Base-by-base conservation (phyloP, 2,113 vertebrate genomes). In the Oryzias woworae region DNA sequence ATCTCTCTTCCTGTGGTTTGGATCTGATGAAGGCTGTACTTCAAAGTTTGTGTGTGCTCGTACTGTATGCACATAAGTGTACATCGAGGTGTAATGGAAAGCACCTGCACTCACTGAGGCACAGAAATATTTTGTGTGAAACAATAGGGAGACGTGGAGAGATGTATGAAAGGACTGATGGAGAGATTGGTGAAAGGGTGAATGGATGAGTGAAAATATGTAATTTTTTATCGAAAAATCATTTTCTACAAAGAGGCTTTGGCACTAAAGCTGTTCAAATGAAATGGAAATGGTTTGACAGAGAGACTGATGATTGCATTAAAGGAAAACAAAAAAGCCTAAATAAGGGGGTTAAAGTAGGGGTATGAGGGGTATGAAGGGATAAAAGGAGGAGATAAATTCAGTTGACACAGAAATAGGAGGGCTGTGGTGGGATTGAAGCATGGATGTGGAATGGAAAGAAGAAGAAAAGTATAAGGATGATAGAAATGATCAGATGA, bases 1-100 rank as follows among this genome's bases (percentile, higher is more conserved):
- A 87, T 87, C 87, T 85, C 87, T 13, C 78, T 83, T 87, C 80
- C 83, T 84, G 85, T 49, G 67, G 87, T 78, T 83, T 81, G 62
- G 58, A 82, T 85, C 78, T 76, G 71, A 85, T 77, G 83, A 80
- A 81, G 71, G 57, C 55, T 45, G 26, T 13, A 73, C 84, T 86
- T 87, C 80, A 87, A 89, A 86, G 79, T 75, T 55, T 53, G 74
- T 70, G 46, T 48, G 47, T 24, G 52, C 52, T 47, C 16, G 20
- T 63, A 61, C 48, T 64, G 59, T 77, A 54, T 50, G 51, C 13
- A 51, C 7, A 17, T 10, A 51, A 26, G 12, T 56, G 46, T 67
- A 50, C 67, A 62, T 53, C 2, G 54, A 44, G 43, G 60, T 53
- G 55, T 90, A 88, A 88, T 90, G 75, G 74, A 88, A 88, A 88